Conservation (phyloP, 2,113 vertebrate species). For the Engystomops pustulosus region DNA sequence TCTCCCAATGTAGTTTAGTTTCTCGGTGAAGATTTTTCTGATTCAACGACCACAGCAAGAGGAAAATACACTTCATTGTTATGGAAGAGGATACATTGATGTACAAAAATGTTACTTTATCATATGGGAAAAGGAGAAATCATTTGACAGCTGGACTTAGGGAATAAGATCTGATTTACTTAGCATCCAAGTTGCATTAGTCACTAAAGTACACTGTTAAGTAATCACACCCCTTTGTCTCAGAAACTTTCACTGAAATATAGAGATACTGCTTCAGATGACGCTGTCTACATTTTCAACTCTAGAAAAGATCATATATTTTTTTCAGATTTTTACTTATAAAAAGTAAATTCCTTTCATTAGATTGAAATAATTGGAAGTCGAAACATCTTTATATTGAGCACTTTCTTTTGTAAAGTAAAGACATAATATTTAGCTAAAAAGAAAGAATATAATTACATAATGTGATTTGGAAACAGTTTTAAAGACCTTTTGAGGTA, state of each 20-base stretch:
- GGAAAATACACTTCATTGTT: background rate
- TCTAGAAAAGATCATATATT: conserved; percentile 16
- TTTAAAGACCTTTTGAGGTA: conserved; percentile 27
- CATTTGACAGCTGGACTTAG: conserved; percentile 18
- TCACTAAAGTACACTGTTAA: conserved; percentile 16
- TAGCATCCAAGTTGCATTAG: conserved; percentile 13
- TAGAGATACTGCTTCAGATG: conserved; percentile 17
- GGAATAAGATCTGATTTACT: conserved; percentile 47
- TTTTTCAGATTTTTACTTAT: conserved; percentile 12
- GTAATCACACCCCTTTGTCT: conserved; percentile 24
- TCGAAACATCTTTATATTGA: background rate
- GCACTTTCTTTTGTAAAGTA: conserved; percentile 4
- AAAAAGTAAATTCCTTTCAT: conserved; percentile 37
- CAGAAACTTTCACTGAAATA: conserved; percentile 29
- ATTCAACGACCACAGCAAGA: background rate
- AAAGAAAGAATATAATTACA: conserved; percentile 47
- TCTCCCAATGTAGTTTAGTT: background rate
- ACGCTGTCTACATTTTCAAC: conserved; percentile 9
- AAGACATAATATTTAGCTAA: conserved; percentile 40
- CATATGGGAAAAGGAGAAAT: conserved; percentile 1
- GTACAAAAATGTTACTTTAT: background rate
- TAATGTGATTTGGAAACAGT: conserved; percentile 49
- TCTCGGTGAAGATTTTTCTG: background rate
- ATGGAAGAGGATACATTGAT: conserved; percentile 8
- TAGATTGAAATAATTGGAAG: conserved; percentile 43